Base-by-base conservation (phyloP, 2,888 invertebrate species). In the Cenopis cana region DNA sequence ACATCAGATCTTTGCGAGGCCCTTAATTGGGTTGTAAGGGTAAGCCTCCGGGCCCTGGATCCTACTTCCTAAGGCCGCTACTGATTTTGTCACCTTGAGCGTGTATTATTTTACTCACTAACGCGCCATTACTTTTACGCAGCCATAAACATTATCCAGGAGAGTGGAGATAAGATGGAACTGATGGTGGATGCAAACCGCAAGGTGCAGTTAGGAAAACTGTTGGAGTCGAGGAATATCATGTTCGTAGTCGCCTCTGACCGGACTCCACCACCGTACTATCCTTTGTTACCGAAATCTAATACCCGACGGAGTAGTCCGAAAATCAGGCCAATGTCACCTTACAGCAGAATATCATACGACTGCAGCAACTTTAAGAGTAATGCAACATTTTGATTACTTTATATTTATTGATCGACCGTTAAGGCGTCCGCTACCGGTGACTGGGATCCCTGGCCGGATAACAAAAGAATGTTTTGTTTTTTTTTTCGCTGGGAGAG, bases 81-180 rank as follows among this genome's bases (percentile, higher is more conserved):
- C n/a, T n/a, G n/a, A n/a, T n/a, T n/a, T n/a, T n/a, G n/a, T n/a
- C n/a, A n/a, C n/a, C n/a, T n/a, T n/a, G n/a, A n/a, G n/a, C n/a
- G n/a, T n/a, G n/a, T n/a, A n/a, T n/a, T n/a, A n/a, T n/a, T n/a
- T n/a, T n/a, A 33, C 5, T 3, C 5, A 33, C 33, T 33, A 8
- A 33, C 33, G 33, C 33, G 33, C 0, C 33, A 8, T 60, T 62
- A 8, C 46, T 55, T 5, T 55, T 68, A 84, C 81, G 0, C 77
- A 93, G 93, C 93, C 50, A 89, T 93, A 81, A 88, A 76, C 70
- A 91, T 93, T 57, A 85, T 81, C 81, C 86, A 82, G 76, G 89
- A 89, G 70, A 74, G 76, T 64, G 74, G 76, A 14, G 79, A 70
- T 49, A 76, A 74, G 1, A 81, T 91, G 79, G 84, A 89, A 54